Percentiles rank a stretch among this genome's conserved stretches.
These are phyloP conservation scores for Drosophila monieri DNA, from an alignment of 2,888 invertebrate species.

Conservation along the genomic window DNA sequence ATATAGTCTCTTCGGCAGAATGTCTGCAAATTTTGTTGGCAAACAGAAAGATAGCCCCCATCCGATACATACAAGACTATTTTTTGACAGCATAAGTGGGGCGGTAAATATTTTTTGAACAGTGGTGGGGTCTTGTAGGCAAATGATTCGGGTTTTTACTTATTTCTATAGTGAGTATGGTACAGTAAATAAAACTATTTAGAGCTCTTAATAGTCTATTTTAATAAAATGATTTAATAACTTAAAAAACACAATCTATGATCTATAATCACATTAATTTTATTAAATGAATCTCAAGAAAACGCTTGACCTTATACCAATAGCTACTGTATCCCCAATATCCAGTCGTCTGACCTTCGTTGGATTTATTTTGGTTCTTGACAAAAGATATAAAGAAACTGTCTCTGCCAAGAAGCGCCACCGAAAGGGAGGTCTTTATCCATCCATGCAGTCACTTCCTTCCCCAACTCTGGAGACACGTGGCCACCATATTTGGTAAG, in stretches of 20 bases:
- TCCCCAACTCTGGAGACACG: conserved; percentile 16
- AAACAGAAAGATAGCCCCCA: conserved; percentile 48
- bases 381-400: not conserved
- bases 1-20: conserved; percentile 25
- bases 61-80: conserved; percentile 36
- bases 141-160: not conserved
- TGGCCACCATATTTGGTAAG: conserved; percentile 42
- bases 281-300: not conserved
- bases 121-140: not conserved
- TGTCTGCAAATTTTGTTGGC: conserved; percentile 57
- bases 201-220: not conserved
- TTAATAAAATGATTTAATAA: no score
- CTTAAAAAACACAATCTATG: no score
- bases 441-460: conserved; percentile 6
- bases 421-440: conserved; percentile 23
- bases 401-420: conserved; percentile 35
- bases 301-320: not conserved
- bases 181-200: not conserved
- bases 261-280: no score
- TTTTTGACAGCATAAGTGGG: conserved; percentile 53
- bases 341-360: conserved; percentile 4
- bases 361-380: not conserved
- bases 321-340: not conserved
- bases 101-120: conserved; percentile 21
- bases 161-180: conserved; percentile 7